Percentiles rank a stretch among this genome's conserved stretches.
phyloP scores from a whole-genome alignment of 1,140 invertebrate species.

The Drosophila murphyi region DNA sequence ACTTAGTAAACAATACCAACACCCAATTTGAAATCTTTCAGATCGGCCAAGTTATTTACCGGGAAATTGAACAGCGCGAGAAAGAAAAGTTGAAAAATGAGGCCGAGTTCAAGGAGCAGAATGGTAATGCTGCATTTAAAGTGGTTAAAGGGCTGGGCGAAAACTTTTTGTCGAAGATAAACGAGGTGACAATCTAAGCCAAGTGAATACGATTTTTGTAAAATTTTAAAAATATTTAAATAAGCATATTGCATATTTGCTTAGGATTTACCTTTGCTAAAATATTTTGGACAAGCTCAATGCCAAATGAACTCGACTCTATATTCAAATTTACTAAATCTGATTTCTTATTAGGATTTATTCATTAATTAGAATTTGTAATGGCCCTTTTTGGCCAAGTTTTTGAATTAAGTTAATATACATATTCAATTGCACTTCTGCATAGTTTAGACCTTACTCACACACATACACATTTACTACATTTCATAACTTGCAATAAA shows the following conservation, averaged over 20 bases:
- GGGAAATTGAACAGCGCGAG: constrained; percentile 65
- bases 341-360: too few relatives aligned
- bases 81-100: constrained; percentile 63
- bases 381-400: constrained; percentile 44
- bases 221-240: too few relatives aligned
- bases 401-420: constrained; percentile 19
- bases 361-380: too few relatives aligned
- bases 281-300: too few relatives aligned
- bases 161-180: constrained; percentile 61
- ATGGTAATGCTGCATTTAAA: constrained; percentile 77
- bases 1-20: background rate
- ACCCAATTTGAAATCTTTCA: constrained; percentile 16
- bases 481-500: constrained; percentile 69
- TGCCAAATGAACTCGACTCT: too few relatives aligned
- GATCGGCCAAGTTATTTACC: constrained; percentile 83
- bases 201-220: background rate
- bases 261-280: too few relatives aligned
- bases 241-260: too few relatives aligned
- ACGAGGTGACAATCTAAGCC: constrained; percentile 50
- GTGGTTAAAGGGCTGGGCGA: constrained; percentile 71
- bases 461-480: constrained; percentile 11
- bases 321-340: too few relatives aligned
- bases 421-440: background rate
- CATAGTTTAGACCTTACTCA: background rate
- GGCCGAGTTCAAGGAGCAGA: constrained; percentile 70